phyloP scores from a whole-genome alignment of 2,888 invertebrate genomes.

The Dicyrtomina minuta region DNA sequence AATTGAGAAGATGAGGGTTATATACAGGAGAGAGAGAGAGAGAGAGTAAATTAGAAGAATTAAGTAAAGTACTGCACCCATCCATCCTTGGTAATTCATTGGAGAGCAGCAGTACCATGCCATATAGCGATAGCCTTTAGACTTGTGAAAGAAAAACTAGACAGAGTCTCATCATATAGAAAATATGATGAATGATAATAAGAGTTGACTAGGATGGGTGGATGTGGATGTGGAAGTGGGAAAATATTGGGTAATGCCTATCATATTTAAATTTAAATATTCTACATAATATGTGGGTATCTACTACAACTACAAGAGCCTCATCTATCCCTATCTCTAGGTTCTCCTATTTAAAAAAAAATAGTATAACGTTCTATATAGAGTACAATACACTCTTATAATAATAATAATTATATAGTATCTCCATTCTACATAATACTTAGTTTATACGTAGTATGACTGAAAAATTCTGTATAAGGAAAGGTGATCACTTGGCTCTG shows the following conservation, averaged over 20 bases:
- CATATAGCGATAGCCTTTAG: neutral
- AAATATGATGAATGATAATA: neutral
- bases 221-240: neutral
- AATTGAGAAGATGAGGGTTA: too few relatives aligned
- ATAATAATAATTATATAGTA: neutral
- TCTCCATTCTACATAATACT: neutral
- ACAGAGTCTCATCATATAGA: neutral
- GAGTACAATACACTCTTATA: neutral
- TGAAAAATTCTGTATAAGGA: too few relatives aligned
- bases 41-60: neutral
- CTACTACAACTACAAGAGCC: too few relatives aligned
- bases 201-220: neutral
- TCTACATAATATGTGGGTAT: too few relatives aligned
- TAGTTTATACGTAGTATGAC: neutral
- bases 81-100: neutral
- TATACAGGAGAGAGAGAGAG: conserved; percentile 6
- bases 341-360: too few relatives aligned
- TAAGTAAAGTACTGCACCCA: conserved; percentile 8
- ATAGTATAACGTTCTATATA: neutral
- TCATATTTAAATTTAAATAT: conserved; percentile 3
- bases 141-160: neutral
- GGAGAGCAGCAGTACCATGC: neutral
- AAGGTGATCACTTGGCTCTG: too few relatives aligned
- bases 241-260: neutral
- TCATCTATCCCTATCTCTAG: too few relatives aligned